Percentiles rank a stretch among this genome's conserved stretches.
Evolutionary conservation across 2,113 vertebrate genomes (phyloP).

Genomic region (Cynopterus brachyotis): DNA sequence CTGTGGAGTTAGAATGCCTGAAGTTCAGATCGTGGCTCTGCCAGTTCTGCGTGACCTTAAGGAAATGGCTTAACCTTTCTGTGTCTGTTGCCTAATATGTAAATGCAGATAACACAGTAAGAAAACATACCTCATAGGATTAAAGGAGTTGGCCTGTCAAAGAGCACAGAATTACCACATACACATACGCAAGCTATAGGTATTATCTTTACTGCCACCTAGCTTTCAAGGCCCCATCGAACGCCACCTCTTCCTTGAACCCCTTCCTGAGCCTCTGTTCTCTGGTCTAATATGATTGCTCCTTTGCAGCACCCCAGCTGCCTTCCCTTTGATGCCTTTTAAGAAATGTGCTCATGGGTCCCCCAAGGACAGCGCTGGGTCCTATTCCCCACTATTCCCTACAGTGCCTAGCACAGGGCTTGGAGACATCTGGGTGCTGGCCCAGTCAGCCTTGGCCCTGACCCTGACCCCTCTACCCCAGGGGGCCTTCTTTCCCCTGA

Average conservation of each 20-base stretch:
- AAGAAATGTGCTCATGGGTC: not conserved
- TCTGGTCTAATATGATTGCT: not conserved
- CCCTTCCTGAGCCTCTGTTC: not conserved
- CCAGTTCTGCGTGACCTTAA: not conserved
- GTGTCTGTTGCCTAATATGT: not conserved
- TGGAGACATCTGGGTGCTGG: not conserved
- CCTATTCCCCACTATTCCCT: not conserved
- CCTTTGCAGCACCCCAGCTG: not conserved
- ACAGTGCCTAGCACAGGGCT: not conserved
- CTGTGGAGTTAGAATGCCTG: not conserved
- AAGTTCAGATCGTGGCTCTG: not conserved
- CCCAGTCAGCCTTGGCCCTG: not conserved
- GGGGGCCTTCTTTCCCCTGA: conserved; percentile 93
- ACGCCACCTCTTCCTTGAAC: not conserved
- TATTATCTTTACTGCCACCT: not conserved
- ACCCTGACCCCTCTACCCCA: conserved; percentile 57
- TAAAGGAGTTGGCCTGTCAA: not conserved
- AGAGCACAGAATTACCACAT: not conserved
- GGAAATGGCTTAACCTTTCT: not conserved
- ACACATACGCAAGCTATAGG: not conserved
- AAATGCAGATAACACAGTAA: not conserved
- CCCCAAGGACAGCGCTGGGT: not conserved
- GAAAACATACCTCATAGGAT: not conserved
- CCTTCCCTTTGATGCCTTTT: not conserved
- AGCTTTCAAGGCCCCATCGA: not conserved